Base-by-base conservation (phyloP, 2,797 vertebrate species). In the Uromys caudimaculatus region DNA sequence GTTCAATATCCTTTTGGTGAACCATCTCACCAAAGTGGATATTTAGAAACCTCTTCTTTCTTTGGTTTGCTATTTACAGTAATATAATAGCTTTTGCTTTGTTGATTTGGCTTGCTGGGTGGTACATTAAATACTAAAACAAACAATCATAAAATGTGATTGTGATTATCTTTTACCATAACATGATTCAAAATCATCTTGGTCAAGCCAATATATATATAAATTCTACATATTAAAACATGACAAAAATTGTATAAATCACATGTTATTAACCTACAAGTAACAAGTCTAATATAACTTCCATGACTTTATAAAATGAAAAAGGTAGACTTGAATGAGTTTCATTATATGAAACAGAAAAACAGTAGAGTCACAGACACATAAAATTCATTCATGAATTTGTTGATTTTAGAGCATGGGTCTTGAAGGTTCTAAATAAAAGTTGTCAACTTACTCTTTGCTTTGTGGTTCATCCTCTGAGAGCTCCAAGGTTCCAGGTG, bases 311-410 rank as follows among this genome's bases (percentile, higher is more conserved):
- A 67, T 52, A 47, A 89, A 54, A 77, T 12, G 71, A 50, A 71
- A 19, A 92, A 96, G 41, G 6, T 78, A 44, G 1, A 71, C 38
- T 27, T 44, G 35, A 50, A 6, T 81, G 38, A 88, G 3, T 84
- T 76, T 93, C 62, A 21, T 83, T 79, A n/a, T 56, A 81, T 92
- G 50, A 91, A 90, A 84, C 6, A 81, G 21, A 52, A 92, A 77
- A 32, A 62, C 1, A 73, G 3, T 79, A 10, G 21, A 13, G 75
- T 27, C 3, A 47, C 7, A 8, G 35, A 54, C 5, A n/a, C 60
- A 0, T 79, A 12, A 38, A 83, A 50, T 50, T 94, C 24, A 84
- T 44, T 69, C 9, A 81, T 23, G 77, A 54, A 29, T 60, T 2
- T 86, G 29, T 11, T 50, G 6, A 50, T 27, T 81, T 90, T 81